Evolutionary conservation across 2,797 vertebrate genomes (phyloP).

Genomic region (Ptychobarbus kaznakovi): DNA sequence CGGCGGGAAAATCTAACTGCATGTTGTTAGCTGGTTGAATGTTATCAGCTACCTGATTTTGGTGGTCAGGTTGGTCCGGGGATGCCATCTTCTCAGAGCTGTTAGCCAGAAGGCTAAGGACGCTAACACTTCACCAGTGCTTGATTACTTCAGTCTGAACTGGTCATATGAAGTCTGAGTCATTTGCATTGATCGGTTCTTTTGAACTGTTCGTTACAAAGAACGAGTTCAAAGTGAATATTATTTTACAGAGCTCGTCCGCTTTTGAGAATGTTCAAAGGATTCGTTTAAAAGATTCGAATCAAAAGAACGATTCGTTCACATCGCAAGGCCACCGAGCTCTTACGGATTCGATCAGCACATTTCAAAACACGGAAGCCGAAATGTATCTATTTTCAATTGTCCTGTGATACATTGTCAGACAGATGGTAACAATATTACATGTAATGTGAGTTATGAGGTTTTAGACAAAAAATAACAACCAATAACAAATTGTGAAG

Average conservation of each 20-base stretch:
- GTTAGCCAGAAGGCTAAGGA: conserved; percentile 42
- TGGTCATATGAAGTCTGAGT: background rate
- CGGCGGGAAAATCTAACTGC: background rate
- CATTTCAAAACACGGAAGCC: conserved; percentile 27
- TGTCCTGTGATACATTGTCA: background rate
- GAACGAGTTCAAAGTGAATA: background rate
- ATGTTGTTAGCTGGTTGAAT: background rate
- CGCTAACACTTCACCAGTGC: conserved; percentile 59
- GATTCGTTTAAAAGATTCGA: background rate
- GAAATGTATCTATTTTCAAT: background rate
- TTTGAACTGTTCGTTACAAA: conserved; percentile 8
- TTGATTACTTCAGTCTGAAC: conserved; percentile 70
- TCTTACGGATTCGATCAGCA: background rate
- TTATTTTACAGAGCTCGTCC: background rate
- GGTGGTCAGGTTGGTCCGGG: conserved; percentile 85
- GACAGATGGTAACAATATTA: background rate
- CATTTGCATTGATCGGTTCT: background rate
- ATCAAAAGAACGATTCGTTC: background rate
- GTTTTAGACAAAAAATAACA: background rate
- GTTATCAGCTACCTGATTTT: conserved; percentile 80
- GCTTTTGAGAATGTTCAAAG: background rate
- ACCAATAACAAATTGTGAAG: background rate
- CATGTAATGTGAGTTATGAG: background rate
- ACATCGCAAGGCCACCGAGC: background rate
- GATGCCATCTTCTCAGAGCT: conserved; percentile 89